Evolutionary conservation across 2,113 vertebrate genomes (phyloP).

Genomic region (Ceyx melanurus): DNA sequence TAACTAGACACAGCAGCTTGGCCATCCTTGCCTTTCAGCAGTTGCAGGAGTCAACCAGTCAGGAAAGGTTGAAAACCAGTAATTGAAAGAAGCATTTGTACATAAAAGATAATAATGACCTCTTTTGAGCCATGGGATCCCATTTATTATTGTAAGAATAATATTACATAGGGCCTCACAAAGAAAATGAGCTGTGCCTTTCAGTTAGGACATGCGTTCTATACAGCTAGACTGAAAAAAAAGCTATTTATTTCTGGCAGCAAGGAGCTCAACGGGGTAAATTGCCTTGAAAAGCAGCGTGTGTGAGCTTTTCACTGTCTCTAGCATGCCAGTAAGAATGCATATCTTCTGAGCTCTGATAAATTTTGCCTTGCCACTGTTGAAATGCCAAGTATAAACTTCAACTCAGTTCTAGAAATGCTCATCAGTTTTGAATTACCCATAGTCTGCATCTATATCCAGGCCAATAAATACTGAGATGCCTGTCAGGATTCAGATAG

Average conservation of each 20-base stretch:
- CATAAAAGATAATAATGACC: conserved; percentile 23
- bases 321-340: neutral
- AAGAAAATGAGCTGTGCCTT: conserved; percentile 47
- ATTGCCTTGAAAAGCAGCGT: neutral
- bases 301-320: neutral
- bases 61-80: conserved; percentile 4
- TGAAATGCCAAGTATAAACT: conserved; percentile 32
- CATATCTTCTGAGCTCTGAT: neutral
- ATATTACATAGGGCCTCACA: neutral
- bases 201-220: neutral
- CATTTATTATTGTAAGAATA: neutral
- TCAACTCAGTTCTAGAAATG: conserved; percentile 18
- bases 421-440: conserved; percentile 22
- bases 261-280: neutral
- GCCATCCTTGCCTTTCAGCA: neutral
- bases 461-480: neutral
- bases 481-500: neutral
- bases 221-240: neutral
- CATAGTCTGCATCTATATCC: neutral
- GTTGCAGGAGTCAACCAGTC: neutral
- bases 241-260: conserved; percentile 27
- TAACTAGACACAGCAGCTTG: neutral
- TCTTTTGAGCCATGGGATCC: conserved; percentile 1
- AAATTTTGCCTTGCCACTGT: neutral
- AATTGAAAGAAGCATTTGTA: neutral